These are phyloP conservation scores for Troides helena DNA, from an alignment of 2,888 invertebrate species.

Conservation along the genomic window DNA sequence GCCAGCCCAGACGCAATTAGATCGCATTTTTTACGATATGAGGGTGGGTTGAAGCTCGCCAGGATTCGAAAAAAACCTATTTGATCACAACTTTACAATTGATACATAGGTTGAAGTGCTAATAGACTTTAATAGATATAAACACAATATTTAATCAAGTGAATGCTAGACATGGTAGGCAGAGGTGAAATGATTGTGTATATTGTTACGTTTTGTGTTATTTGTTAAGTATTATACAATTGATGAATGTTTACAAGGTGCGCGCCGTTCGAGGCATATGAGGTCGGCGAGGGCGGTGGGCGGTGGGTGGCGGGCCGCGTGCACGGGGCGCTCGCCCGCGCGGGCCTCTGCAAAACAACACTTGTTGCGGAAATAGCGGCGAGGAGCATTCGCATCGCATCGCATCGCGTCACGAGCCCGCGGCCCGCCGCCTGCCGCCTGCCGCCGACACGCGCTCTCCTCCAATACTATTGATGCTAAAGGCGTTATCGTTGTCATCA, in stretches of 20 bases:
- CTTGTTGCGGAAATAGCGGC: slow-evolving; percentile 77
- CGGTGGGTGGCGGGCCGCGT: slow-evolving; percentile 34
- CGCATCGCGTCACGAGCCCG: slow-evolving; percentile 32
- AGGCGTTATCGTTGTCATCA: background rate
- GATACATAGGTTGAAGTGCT: background rate
- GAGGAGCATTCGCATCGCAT: slow-evolving; percentile 59
- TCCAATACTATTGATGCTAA: slow-evolving; percentile 12
- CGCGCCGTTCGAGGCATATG: background rate
- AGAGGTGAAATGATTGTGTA: background rate
- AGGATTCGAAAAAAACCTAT: no score
- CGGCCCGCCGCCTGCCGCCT: slow-evolving; percentile 2
- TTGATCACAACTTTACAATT: background rate
- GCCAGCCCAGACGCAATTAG: no score
- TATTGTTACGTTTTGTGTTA: background rate
- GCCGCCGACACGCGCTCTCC: background rate
- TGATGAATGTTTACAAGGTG: background rate
- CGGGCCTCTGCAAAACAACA: slow-evolving; percentile 75
- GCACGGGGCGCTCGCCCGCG: slow-evolving; percentile 54
- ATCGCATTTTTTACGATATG: no score
- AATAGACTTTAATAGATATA: background rate
- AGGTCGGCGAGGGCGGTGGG: slow-evolving; percentile 14
- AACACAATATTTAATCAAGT: background rate
- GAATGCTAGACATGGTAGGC: no score
- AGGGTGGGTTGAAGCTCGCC: no score
- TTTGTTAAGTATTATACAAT: background rate